Evolutionary conservation across 2,888 invertebrate species (phyloP).

Genomic region (Homarus gammarus): DNA sequence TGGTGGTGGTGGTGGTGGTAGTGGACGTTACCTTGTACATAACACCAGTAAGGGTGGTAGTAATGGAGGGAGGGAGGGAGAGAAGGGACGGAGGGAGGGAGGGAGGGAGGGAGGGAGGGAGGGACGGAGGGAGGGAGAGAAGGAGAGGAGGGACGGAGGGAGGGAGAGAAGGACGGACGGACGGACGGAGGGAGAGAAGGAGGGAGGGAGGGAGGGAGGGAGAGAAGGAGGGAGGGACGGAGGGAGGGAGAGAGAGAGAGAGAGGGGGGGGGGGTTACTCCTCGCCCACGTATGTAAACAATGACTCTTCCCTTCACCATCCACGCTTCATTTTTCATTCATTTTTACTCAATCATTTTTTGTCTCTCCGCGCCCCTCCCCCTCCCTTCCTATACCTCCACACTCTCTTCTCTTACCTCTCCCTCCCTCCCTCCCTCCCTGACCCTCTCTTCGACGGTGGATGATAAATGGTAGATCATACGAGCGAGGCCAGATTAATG

Average conservation of each 20-base stretch:
- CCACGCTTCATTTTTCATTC: neutral
- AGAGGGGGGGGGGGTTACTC: neutral
- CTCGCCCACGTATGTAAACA: too few species aligned
- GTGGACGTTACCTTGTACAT: too few species aligned
- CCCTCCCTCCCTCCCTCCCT: neutral
- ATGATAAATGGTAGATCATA: neutral
- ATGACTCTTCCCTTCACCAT: neutral
- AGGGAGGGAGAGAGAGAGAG: slow-evolving; percentile 18
- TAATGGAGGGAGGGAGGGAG: too few species aligned
- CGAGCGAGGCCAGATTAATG: slow-evolving; percentile 7
- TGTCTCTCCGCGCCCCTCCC: neutral
- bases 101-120: slow-evolving; percentile 3
- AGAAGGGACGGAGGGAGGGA: too few species aligned
- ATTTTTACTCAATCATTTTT: neutral
- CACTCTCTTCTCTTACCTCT: neutral
- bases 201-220: too few species aligned
- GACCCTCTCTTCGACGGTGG: neutral
- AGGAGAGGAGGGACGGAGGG: neutral
- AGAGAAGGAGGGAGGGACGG: neutral
- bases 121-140: slow-evolving; percentile 5
- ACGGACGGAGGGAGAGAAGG: slow-evolving; percentile 10
- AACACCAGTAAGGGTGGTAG: too few species aligned
- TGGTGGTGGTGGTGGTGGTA: too few species aligned
- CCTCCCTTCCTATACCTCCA: neutral
- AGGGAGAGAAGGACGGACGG: neutral